A percentile compares a stretch with the other conserved stretches of the same genome.
Conservation (phyloP, 2,888 invertebrate species). For the Mythimna lalbum region DNA sequence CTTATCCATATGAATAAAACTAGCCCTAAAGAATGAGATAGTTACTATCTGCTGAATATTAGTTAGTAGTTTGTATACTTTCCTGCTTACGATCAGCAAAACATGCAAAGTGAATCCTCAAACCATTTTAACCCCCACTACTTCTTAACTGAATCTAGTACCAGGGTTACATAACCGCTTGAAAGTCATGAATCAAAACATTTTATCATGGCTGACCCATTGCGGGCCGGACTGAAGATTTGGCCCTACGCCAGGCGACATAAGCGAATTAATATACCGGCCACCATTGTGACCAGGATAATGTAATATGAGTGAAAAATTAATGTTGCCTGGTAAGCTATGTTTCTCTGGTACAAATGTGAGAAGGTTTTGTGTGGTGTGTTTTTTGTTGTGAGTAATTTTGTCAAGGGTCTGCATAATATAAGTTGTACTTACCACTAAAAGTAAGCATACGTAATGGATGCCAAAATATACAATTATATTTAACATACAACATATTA, state of each 20-base stretch:
- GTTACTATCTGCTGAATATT: too few relatives aligned
- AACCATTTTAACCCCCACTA: too few relatives aligned
- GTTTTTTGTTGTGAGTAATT: neutral
- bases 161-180: constrained; percentile 11
- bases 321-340: constrained; percentile 25
- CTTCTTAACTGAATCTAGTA: neutral
- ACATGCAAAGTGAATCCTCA: too few relatives aligned
- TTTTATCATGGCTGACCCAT: constrained; percentile 52
- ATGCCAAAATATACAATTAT: too few relatives aligned
- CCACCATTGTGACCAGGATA: constrained; percentile 45
- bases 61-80: too few relatives aligned
- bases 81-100: too few relatives aligned
- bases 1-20: too few relatives aligned
- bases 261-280: constrained; percentile 51
- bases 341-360: constrained; percentile 7
- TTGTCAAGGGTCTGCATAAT: too few relatives aligned
- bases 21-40: too few relatives aligned
- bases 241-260: constrained; percentile 59
- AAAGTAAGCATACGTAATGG: too few relatives aligned
- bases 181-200: constrained; percentile 51
- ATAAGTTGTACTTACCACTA: too few relatives aligned
- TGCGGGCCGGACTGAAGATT: constrained; percentile 51
- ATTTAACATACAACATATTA: too few relatives aligned
- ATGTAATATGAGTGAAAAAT: constrained; percentile 48
- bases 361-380: constrained; percentile 7